A percentile compares a stretch with the other conserved stretches of the same genome.
phyloP scores from a whole-genome alignment of 2,113 vertebrate genomes.

The Pantherophis guttatus region DNA sequence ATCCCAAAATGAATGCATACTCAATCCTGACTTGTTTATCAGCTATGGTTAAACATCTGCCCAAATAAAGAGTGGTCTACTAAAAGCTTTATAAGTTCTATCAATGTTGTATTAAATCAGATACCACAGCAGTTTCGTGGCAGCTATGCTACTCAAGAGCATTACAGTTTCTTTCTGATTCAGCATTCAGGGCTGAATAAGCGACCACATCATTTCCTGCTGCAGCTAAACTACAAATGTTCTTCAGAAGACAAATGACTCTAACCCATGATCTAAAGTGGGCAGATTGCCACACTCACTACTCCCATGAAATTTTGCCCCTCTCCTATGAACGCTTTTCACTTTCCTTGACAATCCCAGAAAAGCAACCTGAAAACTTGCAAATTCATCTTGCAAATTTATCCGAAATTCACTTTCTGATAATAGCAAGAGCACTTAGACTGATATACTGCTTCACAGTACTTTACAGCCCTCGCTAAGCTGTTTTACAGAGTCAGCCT shows the following conservation, averaged over 20 bases:
- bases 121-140: not conserved
- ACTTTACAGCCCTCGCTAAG: no score
- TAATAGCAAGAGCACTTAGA: no score
- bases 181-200: not conserved
- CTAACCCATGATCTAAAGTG: not conserved
- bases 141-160: not conserved
- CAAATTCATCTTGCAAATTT: not conserved
- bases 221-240: not conserved
- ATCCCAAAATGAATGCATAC: not conserved
- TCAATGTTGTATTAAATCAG: not conserved
- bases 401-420: not conserved
- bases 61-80: not conserved
- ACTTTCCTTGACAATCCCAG: not conserved
- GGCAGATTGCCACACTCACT: not conserved
- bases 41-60: not conserved
- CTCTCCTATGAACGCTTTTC: not conserved
- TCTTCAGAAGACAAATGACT: not conserved
- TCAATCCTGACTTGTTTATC: not conserved
- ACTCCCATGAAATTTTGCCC: not conserved
- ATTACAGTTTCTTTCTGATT: not conserved
- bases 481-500: no score
- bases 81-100: not conserved
- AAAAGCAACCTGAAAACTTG: not conserved
- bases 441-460: no score
- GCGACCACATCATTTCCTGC: not conserved